phyloP scores from a whole-genome alignment of 2,113 vertebrate genomes.

The Macquaria ambigua region DNA sequence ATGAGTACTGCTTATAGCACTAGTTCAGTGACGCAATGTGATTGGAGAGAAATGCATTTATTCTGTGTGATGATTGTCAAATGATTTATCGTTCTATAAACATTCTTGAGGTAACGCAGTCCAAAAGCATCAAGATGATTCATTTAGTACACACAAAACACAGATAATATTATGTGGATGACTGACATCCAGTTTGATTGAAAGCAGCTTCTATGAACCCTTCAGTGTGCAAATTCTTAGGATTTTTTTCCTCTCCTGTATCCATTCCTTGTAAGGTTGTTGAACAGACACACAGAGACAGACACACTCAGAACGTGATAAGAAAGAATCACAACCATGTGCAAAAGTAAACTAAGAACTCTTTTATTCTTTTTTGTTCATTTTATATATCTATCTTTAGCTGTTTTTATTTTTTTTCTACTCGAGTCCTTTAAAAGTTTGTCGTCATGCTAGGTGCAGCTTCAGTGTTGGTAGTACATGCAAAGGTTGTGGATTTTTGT shows the following conservation, averaged over 20 bases:
- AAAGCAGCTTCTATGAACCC: background rate
- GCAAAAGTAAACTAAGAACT: conserved; percentile 86
- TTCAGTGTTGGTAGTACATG: conserved; percentile 86
- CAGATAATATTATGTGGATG: background rate
- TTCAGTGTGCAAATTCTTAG: background rate
- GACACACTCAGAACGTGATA: background rate
- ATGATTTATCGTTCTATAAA: background rate
- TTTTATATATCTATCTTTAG: conserved; percentile 81
- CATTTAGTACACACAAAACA: background rate
- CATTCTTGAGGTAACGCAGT: background rate
- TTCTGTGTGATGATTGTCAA: background rate
- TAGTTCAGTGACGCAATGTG: background rate
- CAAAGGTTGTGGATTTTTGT: conserved; percentile 76
- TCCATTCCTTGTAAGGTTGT: background rate
- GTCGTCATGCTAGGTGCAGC: conserved; percentile 87
- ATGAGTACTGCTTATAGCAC: background rate
- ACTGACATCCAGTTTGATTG: background rate
- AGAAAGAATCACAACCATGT: conserved; percentile 74
- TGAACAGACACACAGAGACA: conserved; percentile 29
- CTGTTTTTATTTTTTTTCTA: conserved; percentile 72
- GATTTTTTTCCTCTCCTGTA: background rate
- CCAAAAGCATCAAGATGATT: background rate
- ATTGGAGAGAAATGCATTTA: background rate
- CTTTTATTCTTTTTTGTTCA: conserved; percentile 84
- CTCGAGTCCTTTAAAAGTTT: conserved; percentile 85